Evolutionary conservation across 2,113 vertebrate genomes (phyloP).

Genomic region (Nycticorax nycticorax): DNA sequence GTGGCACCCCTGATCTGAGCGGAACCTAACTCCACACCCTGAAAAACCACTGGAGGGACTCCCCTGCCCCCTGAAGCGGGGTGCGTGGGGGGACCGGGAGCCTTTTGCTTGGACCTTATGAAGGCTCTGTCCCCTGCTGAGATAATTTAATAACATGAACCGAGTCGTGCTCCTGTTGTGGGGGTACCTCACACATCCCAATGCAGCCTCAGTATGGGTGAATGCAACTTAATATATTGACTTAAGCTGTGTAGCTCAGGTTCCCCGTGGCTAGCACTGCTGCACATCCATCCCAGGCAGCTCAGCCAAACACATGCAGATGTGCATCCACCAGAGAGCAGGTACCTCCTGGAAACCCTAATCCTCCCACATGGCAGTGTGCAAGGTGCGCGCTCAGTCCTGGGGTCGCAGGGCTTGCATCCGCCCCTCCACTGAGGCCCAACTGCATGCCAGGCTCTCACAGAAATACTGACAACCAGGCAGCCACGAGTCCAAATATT

Average conservation of each 20-base stretch:
- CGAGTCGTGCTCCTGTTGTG: background rate
- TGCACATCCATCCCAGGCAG: background rate
- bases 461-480: no score
- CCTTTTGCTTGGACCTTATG: background rate
- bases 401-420: fast-evolving
- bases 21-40: no score
- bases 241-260: background rate
- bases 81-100: fast-evolving
- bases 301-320: fast-evolving
- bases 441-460: background rate
- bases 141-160: no score
- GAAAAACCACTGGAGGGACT: no score
- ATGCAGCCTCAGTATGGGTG: background rate
- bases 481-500: fast-evolving
- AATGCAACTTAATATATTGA: fast-evolving
- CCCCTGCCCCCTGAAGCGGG: no score
- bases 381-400: fast-evolving
- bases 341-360: background rate
- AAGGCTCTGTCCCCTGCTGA: fast-evolving
- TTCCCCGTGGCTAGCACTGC: fast-evolving
- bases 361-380: fast-evolving
- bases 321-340: background rate
- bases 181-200: background rate
- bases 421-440: fast-evolving
- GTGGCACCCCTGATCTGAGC: background rate